Evolutionary conservation across 2,888 invertebrate species (phyloP), one percentile per base, ranked within the genome.

Genomic region (Melinaea marsaeus): DNA sequence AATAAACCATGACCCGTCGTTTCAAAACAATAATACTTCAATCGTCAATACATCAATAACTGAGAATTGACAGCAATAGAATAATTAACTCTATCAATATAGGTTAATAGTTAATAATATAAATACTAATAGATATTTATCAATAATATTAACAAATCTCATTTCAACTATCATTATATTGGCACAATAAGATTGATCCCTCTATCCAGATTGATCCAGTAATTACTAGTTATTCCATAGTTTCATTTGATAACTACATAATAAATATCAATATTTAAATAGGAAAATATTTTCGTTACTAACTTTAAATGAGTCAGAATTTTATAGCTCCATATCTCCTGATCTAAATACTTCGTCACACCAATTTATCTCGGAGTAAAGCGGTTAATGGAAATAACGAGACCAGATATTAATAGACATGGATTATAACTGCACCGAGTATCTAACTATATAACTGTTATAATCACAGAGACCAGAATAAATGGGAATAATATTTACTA

Each of bases 321-420:
- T 42, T 42, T 11, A 13, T 13, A 51, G 9, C 11, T 32, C 22
- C 7, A 22, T 22, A 51, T 32, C 48, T 7, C 9, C 32, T 42
- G 48, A 51, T 22, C 51, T 32, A 51, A 51, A 51, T 51, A 51
- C 32, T 32, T 51, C 51, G 51, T 51, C 51, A 32, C 32, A 51
- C 51, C 32, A 51, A 51, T 11, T 58, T 65, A 62, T 60, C 65
- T 62, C 47, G 46, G 63, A 48, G 61, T 67, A 51, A 62, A 62
- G 57, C 62, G 61, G 61, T 65, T 69, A 65, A 66, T 64, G 62
- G 62, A 57, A 61, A 34, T 47, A 64, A 58, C 61, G 46, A 34
- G 13, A 48, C 54, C 48, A 55, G 9, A 46, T 61, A 47, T 64
- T 33, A 57, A 63, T 66, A 61, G 55, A 45, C 33, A 57, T 57